phyloP scores from a whole-genome alignment of 2,113 vertebrate species.

The Halcyon senegalensis region DNA sequence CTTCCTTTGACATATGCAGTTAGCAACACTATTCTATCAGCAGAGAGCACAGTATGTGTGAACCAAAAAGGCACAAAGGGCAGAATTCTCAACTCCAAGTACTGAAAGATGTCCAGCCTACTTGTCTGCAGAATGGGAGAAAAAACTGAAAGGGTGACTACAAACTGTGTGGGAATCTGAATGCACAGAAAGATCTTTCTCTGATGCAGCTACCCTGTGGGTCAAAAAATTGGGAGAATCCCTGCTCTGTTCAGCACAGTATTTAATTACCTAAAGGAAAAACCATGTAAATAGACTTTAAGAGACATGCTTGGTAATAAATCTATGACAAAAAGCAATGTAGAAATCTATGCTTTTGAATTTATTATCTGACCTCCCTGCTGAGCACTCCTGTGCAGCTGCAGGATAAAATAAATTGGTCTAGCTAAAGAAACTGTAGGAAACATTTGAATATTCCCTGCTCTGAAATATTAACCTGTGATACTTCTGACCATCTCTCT shows the following conservation, averaged over 20 bases:
- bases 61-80: neutral
- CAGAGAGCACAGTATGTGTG: neutral
- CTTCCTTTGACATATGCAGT: neutral
- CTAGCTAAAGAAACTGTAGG: slow-evolving; percentile 38
- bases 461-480: slow-evolving; percentile 35
- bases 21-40: neutral
- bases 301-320: slow-evolving; percentile 49
- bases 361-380: slow-evolving; percentile 63
- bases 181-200: neutral
- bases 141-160: neutral
- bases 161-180: neutral
- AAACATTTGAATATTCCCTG: slow-evolving; percentile 49
- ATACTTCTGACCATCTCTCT: neutral
- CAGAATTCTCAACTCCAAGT: neutral
- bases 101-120: neutral
- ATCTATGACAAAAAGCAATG: slow-evolving; percentile 60
- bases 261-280: slow-evolving; percentile 47
- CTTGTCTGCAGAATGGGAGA: neutral
- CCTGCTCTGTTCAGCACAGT: neutral
- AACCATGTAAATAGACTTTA: slow-evolving; percentile 38
- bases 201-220: neutral
- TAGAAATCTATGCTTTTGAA: slow-evolving; percentile 54
- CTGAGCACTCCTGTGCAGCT: slow-evolving; percentile 49
- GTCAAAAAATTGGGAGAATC: slow-evolving; percentile 14
- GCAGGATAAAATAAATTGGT: slow-evolving; percentile 67